These are phyloP conservation scores for Byasa hedistus DNA, from an alignment of 2,888 invertebrate species.

Conservation along the genomic window DNA sequence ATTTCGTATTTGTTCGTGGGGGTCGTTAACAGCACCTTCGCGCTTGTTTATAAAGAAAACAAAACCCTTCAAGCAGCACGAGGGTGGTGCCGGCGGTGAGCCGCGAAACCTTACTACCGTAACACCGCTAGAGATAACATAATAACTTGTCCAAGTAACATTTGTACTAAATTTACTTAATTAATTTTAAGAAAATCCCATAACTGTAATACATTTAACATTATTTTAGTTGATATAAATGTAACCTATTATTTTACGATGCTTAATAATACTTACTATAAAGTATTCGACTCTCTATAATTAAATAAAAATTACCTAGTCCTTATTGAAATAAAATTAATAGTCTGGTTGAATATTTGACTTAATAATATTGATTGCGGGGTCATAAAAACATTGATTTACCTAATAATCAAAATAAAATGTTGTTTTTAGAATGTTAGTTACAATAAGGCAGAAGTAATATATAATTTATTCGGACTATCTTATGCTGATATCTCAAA, in stretches of 20 bases:
- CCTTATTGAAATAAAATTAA: too few relatives aligned
- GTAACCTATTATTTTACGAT: background rate
- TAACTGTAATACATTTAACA: background rate
- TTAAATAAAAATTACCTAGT: background rate
- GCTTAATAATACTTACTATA: background rate
- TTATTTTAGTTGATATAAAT: background rate
- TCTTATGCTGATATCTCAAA: too few relatives aligned
- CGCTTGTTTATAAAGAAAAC: constrained; percentile 78
- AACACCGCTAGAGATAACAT: constrained; percentile 49
- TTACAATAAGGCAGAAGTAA: too few relatives aligned
- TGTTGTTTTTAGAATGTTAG: too few relatives aligned
- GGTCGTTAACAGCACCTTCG: constrained; percentile 78
- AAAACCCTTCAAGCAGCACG: constrained; percentile 65
- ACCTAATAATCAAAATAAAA: too few relatives aligned
- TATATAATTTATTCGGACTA: too few relatives aligned
- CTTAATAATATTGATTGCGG: too few relatives aligned
- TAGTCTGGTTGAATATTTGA: too few relatives aligned
- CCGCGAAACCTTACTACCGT: constrained; percentile 52
- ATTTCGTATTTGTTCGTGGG: constrained; percentile 79
- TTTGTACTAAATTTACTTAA: constrained; percentile 29
- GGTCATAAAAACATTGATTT: too few relatives aligned
- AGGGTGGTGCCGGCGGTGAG: constrained; percentile 38
- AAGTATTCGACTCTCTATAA: background rate
- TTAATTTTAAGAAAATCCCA: background rate
- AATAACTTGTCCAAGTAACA: constrained; percentile 42